phyloP scores from a whole-genome alignment of 2,888 invertebrate genomes.

The Cataglyphis rosenhaueri region DNA sequence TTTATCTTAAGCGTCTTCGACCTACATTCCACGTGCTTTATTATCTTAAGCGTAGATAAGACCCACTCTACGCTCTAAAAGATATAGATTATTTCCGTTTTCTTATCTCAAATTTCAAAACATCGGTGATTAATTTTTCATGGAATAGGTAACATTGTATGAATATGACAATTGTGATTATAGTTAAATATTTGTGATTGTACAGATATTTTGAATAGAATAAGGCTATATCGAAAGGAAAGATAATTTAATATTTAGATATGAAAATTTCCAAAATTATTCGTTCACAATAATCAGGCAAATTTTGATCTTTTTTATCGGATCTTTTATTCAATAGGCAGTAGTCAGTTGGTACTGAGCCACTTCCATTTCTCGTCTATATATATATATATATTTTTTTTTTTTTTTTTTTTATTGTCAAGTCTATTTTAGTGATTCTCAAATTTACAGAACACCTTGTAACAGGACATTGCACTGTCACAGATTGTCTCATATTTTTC shows the following conservation, averaged over 20 bases:
- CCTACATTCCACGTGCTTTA: background rate
- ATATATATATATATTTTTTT: background rate
- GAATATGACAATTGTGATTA: no score
- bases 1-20: background rate
- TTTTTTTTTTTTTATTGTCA: background rate
- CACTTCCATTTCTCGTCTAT: background rate
- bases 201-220: no score
- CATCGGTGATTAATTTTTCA: background rate
- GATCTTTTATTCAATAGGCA: background rate
- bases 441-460: background rate
- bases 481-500: background rate
- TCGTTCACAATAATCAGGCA: no score
- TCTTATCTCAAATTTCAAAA: background rate
- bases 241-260: no score
- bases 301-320: no score
- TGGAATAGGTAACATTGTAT: background rate
- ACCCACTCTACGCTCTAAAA: background rate
- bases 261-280: no score
- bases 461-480: background rate
- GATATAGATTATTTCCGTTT: background rate
- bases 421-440: background rate
- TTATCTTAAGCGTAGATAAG: background rate
- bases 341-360: background rate
- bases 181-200: no score
- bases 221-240: no score